Base-by-base conservation (phyloP, 2,797 vertebrate genomes). In the Pseudochaenichthys georgianus region DNA sequence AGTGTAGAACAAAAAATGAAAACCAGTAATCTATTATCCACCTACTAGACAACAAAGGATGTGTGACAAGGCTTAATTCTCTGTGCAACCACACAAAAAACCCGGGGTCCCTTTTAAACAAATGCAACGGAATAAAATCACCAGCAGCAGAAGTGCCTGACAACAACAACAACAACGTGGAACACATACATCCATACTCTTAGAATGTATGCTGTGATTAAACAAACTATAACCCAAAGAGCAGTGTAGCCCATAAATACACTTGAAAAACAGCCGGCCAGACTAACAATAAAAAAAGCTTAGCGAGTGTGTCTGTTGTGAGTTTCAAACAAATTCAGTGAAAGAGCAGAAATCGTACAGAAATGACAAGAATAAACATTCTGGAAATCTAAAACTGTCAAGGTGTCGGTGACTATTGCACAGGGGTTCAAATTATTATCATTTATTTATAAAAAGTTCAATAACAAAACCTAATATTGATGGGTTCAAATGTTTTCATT, bases 71-170 rank as follows among this genome's bases (percentile, higher is more conserved):
- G 19, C 12, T 58, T 21, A 9, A 45, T 34, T 75, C 50, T 61
- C 0, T 41, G 38, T 57, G 43, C 57, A 51, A 46, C 0, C 3
- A 1, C 15, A 45, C 15, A 15, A 42, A 34, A 41, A 73, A 60
- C 58, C 16, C 31, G 15, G 65, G 60, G 64, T 88, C 83, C 87
- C 86, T 80, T 75, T 53, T 31, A 17, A 31, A 5, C 21, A n/a
- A 28, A 85, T 80, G 73, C 48, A 23, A 17, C 31, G 1, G 13
- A 85, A 60, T 23, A 15, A 48, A 12, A 53, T 23, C 43, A 75
- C 41, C 13, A 62, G 19, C 42, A 64, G 38, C 28, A 53, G 64
- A 43, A 28, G 55, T 62, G 61, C 62, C 46, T 61, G 62, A 43
- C 63, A 72, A 51, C 34, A 41, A 60, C 0, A 72, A 38, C 63